Conservation (phyloP, 2,888 invertebrate genomes). For the Eristalis tenax region DNA sequence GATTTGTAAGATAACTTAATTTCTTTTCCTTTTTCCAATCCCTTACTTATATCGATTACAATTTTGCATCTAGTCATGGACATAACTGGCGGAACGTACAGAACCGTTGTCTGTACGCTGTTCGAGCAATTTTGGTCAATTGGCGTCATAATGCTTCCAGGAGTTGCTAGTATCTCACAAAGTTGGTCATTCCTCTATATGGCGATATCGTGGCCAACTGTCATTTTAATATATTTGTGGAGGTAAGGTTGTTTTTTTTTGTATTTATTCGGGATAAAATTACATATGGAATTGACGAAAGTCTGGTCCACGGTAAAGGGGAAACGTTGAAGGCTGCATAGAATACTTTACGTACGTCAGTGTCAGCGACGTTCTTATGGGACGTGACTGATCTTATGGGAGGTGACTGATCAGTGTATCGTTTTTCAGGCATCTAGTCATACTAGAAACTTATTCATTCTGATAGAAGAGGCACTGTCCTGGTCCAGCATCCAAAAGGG, state of each 20-base stretch:
- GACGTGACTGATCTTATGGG: no score
- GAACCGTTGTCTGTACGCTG: constrained; percentile 79
- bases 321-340: no score
- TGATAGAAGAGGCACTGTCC: no score
- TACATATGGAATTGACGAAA: no score
- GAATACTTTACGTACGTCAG: no score
- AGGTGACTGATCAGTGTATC: no score
- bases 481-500: no score
- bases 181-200: constrained; percentile 82
- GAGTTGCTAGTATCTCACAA: constrained; percentile 80
- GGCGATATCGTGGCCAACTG: constrained; percentile 81
- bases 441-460: no score
- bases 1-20: constrained; percentile 79
- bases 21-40: not conserved
- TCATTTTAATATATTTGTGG: constrained; percentile 81
- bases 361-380: no score
- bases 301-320: no score
- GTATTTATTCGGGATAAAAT: not conserved
- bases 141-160: constrained; percentile 82
- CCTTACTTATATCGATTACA: not conserved
- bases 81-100: constrained; percentile 81
- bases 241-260: constrained; percentile 74
- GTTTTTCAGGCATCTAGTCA: no score
- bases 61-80: constrained; percentile 78
- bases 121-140: constrained; percentile 82